Evolutionary conservation across 2,113 vertebrate genomes (phyloP).

Genomic region (Thunnus maccoyii): DNA sequence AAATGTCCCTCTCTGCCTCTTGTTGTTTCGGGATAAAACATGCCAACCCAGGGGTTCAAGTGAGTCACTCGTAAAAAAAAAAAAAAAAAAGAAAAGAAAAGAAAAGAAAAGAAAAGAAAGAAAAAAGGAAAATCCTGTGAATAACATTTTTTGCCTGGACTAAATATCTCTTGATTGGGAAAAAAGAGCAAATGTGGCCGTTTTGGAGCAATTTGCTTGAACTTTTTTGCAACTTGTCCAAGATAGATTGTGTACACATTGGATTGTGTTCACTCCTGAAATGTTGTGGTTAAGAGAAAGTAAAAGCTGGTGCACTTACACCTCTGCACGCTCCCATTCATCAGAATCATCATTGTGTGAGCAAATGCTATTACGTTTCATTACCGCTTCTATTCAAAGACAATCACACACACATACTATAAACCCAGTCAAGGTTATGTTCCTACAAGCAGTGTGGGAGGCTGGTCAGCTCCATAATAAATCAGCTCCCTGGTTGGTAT

Average conservation of each 20-base stretch:
- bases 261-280: constrained; percentile 6
- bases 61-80: constrained; percentile 5
- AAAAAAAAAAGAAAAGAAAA: too few relatives aligned
- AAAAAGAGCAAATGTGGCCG: not conserved
- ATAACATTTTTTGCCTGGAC: not conserved
- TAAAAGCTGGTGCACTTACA: constrained; percentile 4
- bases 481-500: constrained; percentile 66
- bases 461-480: constrained; percentile 64
- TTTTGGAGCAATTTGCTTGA: constrained; percentile 7
- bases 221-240: not conserved
- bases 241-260: not conserved
- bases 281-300: not conserved
- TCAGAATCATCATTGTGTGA: constrained; percentile 40
- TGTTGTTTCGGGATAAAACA: not conserved
- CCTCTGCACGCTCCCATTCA: constrained; percentile 5
- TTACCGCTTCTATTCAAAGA: constrained; percentile 49
- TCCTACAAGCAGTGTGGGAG: constrained; percentile 44
- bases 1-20: not conserved
- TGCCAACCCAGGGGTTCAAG: not conserved
- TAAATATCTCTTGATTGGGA: not conserved
- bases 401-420: constrained; percentile 27
- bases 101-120: not conserved
- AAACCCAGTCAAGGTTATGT: constrained; percentile 72
- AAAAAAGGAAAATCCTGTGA: not conserved
- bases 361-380: constrained; percentile 55